Percentiles rank a stretch among this genome's conserved stretches.
Conservation (phyloP, 2,888 invertebrate species). For the Tolmerus cingulatus region DNA sequence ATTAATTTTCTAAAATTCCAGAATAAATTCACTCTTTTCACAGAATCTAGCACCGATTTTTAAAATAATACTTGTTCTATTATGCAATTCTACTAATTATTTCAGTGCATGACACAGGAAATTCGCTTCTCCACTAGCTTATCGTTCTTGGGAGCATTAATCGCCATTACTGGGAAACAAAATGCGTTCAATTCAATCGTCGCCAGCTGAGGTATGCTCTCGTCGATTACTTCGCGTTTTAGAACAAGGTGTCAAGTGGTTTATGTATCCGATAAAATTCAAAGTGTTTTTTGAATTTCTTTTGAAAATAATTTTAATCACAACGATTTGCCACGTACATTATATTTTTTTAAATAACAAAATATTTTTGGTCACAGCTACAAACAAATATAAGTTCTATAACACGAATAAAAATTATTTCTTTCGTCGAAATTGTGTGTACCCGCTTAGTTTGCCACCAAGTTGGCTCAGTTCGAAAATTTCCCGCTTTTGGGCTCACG, state of each 20-base stretch:
- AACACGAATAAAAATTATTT: neutral
- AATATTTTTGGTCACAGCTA: neutral
- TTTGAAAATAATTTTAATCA: neutral
- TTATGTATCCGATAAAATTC: neutral
- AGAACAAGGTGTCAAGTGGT: neutral
- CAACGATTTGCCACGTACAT: neutral
- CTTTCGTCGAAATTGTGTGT: neutral
- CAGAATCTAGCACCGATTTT: neutral
- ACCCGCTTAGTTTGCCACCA: neutral
- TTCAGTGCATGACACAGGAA: neutral
- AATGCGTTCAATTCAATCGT: neutral
- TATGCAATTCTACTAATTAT: neutral
- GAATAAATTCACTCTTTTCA: neutral
- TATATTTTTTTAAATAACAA: neutral
- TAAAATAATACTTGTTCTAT: neutral
- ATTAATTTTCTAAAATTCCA: neutral
- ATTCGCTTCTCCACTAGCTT: neutral
- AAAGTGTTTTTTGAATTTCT: neutral
- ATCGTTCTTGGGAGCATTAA: neutral
- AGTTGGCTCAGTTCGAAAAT: neutral
- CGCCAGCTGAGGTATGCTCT: neutral
- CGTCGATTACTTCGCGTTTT: neutral
- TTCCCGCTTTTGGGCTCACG: neutral
- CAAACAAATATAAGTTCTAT: neutral
- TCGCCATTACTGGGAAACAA: conserved; percentile 23